Percentiles rank a stretch among this genome's conserved stretches.
Evolutionary conservation across 2,888 invertebrate species (phyloP).

Genomic region (Biston betularia): DNA sequence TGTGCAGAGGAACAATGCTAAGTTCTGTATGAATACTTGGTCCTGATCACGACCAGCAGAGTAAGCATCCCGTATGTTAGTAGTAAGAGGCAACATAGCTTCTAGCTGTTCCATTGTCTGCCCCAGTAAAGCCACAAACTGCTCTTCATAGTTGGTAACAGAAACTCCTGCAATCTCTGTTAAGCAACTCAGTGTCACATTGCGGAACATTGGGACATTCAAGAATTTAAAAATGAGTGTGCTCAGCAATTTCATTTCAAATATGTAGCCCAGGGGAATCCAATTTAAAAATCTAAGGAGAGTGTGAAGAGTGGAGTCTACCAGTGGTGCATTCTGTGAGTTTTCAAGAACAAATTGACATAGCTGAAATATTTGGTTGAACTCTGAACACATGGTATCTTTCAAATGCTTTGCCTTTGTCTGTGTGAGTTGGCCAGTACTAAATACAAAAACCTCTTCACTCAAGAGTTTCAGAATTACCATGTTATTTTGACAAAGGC

Average conservation of each 20-base stretch:
- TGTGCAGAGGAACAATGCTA: slow-evolving; percentile 98
- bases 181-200: slow-evolving; percentile 98
- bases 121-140: slow-evolving; percentile 95
- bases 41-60: slow-evolving; percentile 97
- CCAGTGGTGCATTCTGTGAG: slow-evolving; percentile 98
- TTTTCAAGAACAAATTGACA: slow-evolving; percentile 99
- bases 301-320: slow-evolving; percentile 98
- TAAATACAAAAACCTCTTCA: slow-evolving; percentile 99
- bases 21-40: slow-evolving; percentile 99
- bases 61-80: slow-evolving; percentile 98
- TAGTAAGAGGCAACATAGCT: slow-evolving; percentile 95
- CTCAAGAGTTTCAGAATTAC: slow-evolving; percentile 98
- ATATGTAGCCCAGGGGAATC: slow-evolving; percentile 99
- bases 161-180: slow-evolving; percentile 98
- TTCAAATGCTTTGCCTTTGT: slow-evolving; percentile 99
- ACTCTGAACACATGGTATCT: slow-evolving; percentile 99
- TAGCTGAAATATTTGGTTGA: slow-evolving; percentile 98
- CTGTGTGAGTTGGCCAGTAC: slow-evolving; percentile 98
- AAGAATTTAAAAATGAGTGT: slow-evolving; percentile 98
- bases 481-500: slow-evolving; percentile 99
- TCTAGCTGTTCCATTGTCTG: slow-evolving; percentile 97
- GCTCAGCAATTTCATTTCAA: slow-evolving; percentile 98
- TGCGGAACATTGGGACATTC: slow-evolving; percentile 98
- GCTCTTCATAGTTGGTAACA: slow-evolving; percentile 95
- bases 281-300: slow-evolving; percentile 98